phyloP scores from a whole-genome alignment of 2,888 invertebrate genomes.

The Ypsolopha scabrella region DNA sequence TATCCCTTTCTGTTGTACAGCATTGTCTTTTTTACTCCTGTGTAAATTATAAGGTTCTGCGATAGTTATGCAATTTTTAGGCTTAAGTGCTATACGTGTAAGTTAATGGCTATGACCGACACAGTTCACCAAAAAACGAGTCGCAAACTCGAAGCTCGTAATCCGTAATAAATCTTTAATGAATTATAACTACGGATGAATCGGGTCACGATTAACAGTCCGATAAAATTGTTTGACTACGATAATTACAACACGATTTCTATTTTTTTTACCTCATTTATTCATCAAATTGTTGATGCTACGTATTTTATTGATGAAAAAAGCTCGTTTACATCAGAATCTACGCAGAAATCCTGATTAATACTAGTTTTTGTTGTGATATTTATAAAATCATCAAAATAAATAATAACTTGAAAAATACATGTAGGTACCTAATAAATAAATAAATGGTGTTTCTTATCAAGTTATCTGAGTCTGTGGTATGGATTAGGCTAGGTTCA shows the following conservation, averaged over 20 bases:
- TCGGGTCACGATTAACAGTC: background rate
- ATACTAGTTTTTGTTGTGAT: too few relatives aligned
- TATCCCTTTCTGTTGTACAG: background rate
- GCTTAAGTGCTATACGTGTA: background rate
- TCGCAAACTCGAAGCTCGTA: background rate
- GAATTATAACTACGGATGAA: background rate
- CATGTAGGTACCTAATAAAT: too few relatives aligned
- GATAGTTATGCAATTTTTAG: background rate
- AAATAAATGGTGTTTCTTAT: too few relatives aligned
- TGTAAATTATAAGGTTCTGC: background rate
- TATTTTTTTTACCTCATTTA: background rate
- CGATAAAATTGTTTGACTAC: background rate
- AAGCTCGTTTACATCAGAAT: too few relatives aligned
- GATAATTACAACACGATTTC: background rate
- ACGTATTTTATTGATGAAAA: too few relatives aligned
- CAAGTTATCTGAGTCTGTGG: too few relatives aligned
- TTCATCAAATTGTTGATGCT: background rate
- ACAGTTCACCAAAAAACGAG: background rate
- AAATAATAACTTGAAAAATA: too few relatives aligned
- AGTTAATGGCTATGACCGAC: background rate
- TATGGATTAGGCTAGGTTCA: too few relatives aligned
- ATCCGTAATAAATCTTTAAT: background rate
- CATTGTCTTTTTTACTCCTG: constrained; percentile 2
- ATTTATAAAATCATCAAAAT: too few relatives aligned
- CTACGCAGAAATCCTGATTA: too few relatives aligned